A percentile compares a stretch with the other conserved stretches of the same genome.
These are phyloP conservation scores for Troides helena DNA, from an alignment of 2,888 invertebrate genomes.

Conservation along the genomic window DNA sequence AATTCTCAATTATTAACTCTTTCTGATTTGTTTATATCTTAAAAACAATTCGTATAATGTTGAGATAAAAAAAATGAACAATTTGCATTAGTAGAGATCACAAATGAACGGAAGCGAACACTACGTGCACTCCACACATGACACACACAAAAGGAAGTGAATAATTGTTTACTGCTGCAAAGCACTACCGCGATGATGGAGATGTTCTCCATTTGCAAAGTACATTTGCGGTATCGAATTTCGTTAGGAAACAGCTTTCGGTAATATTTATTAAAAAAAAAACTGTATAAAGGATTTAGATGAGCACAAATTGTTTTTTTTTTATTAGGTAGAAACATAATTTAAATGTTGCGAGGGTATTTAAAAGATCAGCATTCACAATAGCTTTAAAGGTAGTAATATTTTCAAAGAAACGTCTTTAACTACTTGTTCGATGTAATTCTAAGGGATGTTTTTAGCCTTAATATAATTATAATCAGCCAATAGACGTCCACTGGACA, in stretches of 20 bases:
- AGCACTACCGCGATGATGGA: constrained; percentile 1
- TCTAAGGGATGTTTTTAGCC: no score
- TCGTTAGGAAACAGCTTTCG: background rate
- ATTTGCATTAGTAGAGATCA: background rate
- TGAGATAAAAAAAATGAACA: background rate
- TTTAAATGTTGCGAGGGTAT: no score
- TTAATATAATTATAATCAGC: no score
- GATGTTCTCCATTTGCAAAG: background rate
- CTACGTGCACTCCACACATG: constrained; percentile 2
- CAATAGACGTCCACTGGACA: no score
- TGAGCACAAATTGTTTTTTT: no score
- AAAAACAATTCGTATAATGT: background rate
- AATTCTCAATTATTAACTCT: background rate
- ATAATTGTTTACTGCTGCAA: constrained; percentile 18
- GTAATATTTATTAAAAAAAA: background rate
- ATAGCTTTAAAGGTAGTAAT: no score
- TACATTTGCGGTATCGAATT: background rate
- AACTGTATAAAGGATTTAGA: no score
- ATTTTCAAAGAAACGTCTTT: no score
- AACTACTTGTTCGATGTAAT: no score
- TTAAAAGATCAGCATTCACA: no score
- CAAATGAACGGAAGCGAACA: background rate
- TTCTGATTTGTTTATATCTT: background rate
- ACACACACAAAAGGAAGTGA: constrained; percentile 12
- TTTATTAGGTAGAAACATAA: no score